These are phyloP conservation scores for Pavo muticus DNA, from an alignment of 2,113 vertebrate genomes.

Conservation along the genomic window DNA sequence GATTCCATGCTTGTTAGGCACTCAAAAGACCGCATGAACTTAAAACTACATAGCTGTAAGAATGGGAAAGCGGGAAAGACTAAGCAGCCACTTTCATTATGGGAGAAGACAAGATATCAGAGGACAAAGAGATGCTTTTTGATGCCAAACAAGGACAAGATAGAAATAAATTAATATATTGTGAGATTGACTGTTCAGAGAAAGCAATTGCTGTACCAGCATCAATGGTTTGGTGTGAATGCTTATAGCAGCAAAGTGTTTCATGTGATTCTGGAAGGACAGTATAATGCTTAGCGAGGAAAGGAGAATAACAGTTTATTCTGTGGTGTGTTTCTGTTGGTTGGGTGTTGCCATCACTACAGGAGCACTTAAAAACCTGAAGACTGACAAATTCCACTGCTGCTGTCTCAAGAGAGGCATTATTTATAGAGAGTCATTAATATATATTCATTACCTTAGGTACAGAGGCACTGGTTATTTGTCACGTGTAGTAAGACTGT, in stretches of 20 bases:
- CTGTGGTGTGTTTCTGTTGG: neutral
- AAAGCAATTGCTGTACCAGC: neutral
- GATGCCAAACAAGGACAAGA: neutral
- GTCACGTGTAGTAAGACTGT: rapidly evolving
- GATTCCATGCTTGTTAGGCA: conserved; percentile 9
- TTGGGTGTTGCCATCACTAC: neutral
- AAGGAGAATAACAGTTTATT: neutral
- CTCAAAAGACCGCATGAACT: neutral
- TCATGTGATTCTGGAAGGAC: neutral
- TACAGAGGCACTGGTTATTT: neutral
- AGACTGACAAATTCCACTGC: neutral
- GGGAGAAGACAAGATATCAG: neutral
- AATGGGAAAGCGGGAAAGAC: neutral
- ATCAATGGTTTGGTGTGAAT: neutral
- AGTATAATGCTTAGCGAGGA: neutral
- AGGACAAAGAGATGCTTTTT: neutral
- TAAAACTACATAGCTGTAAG: neutral
- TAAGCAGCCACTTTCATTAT: neutral
- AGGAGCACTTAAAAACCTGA: neutral
- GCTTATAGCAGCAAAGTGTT: neutral
- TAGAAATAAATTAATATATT: neutral
- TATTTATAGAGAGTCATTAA: neutral
- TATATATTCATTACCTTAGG: neutral
- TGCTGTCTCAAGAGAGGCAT: neutral
- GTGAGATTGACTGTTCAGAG: neutral